Conservation (phyloP, 1,140 invertebrate genomes). For the Drosophila bocqueti region DNA sequence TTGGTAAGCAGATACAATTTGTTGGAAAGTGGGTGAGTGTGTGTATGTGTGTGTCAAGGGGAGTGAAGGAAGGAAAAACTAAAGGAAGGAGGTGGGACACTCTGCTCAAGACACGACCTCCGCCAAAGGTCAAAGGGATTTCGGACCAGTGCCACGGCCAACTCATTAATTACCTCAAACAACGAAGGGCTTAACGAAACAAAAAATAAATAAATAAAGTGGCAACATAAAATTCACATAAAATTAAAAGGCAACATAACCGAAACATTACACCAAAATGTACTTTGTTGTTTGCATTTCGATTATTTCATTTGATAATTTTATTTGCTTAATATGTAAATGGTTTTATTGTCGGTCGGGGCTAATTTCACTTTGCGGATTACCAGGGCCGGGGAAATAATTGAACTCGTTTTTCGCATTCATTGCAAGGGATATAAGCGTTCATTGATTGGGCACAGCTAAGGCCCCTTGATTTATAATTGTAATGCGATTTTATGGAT, state of each 20-base stretch:
- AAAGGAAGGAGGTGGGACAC: background rate
- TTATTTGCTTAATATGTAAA: constrained; percentile 53
- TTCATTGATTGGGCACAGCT: constrained; percentile 24
- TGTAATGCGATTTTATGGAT: constrained; percentile 15
- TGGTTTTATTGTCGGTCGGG: constrained; percentile 31
- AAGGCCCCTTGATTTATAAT: constrained; percentile 60
- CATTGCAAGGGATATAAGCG: constrained; percentile 15
- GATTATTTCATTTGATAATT: constrained; percentile 57
- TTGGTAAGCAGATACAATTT: constrained; percentile 68
- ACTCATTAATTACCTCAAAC: constrained; percentile 50
- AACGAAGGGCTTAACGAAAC: constrained; percentile 4
- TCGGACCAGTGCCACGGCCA: constrained; percentile 15
- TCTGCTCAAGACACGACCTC: constrained; percentile 50
- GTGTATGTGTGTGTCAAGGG: background rate
- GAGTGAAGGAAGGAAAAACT: background rate
- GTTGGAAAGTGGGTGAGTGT: background rate
- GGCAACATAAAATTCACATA: constrained; percentile 19
- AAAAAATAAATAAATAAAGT: constrained; percentile 14
- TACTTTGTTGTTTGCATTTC: constrained; percentile 49
- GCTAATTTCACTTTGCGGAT: constrained; percentile 57
- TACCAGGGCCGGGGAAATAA: constrained; percentile 44
- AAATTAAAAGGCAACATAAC: constrained; percentile 14
- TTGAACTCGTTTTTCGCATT: constrained; percentile 35
- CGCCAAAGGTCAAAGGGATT: constrained; percentile 53
- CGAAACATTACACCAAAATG: constrained; percentile 27